A percentile compares a stretch with the other conserved stretches of the same genome.
Evolutionary conservation across 2,888 invertebrate species (phyloP).

Genomic region (Tetheella fluctuosa): DNA sequence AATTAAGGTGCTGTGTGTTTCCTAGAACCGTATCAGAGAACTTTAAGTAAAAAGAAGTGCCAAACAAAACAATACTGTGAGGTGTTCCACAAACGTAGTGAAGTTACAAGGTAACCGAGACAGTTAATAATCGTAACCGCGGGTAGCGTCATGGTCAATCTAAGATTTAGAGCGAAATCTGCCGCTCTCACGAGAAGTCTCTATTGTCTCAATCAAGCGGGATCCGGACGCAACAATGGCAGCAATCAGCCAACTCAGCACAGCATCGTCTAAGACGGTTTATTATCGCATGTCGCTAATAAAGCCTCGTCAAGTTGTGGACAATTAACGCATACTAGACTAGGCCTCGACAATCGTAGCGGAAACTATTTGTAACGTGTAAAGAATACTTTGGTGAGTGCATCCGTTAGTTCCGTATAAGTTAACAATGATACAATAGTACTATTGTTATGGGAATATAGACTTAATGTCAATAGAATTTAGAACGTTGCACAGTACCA

Average conservation of each 20-base stretch:
- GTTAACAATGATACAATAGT: conserved; percentile 37
- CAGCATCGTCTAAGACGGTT: conserved; percentile 13
- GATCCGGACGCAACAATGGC: conserved; percentile 7
- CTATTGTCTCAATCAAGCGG: conserved; percentile 40
- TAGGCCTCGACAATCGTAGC: conserved; percentile 61
- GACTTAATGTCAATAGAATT: conserved; percentile 29
- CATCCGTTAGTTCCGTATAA: conserved; percentile 74
- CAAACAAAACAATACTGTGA: not conserved
- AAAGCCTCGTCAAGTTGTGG: conserved; percentile 41
- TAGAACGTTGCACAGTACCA: conserved; percentile 18
- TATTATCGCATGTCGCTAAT: conserved; percentile 50
- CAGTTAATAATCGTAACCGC: conserved; percentile 18
- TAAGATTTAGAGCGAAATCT: conserved; percentile 58
- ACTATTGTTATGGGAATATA: conserved; percentile 28
- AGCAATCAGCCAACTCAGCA: conserved; percentile 26
- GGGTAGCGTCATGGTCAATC: conserved; percentile 63
- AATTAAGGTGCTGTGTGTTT: too few species aligned
- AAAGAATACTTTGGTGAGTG: conserved; percentile 60
- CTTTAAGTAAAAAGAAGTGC: not conserved
- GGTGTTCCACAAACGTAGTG: conserved; percentile 20
- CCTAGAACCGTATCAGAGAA: not conserved
- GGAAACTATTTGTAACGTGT: conserved; percentile 72
- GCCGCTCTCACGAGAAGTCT: conserved; percentile 59
- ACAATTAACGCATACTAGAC: conserved; percentile 65
- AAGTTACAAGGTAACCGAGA: conserved; percentile 13